These are phyloP conservation scores for Cecropterus lyciades DNA, from an alignment of 1,140 invertebrate species.

Conservation along the genomic window DNA sequence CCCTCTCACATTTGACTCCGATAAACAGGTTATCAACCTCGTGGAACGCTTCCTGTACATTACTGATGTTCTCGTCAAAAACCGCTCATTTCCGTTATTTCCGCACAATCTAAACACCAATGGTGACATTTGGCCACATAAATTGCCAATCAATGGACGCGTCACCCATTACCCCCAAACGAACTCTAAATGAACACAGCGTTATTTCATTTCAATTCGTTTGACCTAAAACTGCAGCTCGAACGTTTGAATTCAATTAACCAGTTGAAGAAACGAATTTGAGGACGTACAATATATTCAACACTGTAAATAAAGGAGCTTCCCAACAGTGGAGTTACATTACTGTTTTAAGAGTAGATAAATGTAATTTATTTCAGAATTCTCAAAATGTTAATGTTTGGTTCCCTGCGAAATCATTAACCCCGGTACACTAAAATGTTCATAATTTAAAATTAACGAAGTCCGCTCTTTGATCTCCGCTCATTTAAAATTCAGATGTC, in stretches of 20 bases:
- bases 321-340: not conserved
- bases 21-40: slow-evolving; percentile 28
- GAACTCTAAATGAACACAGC: slow-evolving; percentile 40
- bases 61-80: slow-evolving; percentile 24
- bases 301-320: too few species aligned
- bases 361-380: not conserved
- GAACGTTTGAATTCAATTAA: slow-evolving; percentile 30
- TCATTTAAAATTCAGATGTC: slow-evolving; percentile 47
- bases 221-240: slow-evolving; percentile 28
- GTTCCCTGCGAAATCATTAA: slow-evolving; percentile 3
- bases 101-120: slow-evolving; percentile 12
- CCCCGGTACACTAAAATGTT: slow-evolving; percentile 22
- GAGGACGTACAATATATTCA: too few species aligned
- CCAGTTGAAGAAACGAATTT: not conserved
- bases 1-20: slow-evolving; percentile 6
- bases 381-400: slow-evolving; percentile 1
- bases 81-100: slow-evolving; percentile 6
- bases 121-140: slow-evolving; percentile 33
- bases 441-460: slow-evolving; percentile 45
- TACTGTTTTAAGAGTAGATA: not conserved
- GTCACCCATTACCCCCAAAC: slow-evolving; percentile 36
- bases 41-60: slow-evolving; percentile 18
- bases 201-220: slow-evolving; percentile 43
- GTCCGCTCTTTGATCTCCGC: slow-evolving; percentile 39
- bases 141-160: slow-evolving; percentile 43